Evolutionary conservation across 2,888 invertebrate species (phyloP), one percentile per base, ranked within the genome.

Genomic region (Ichneumoninae sp.): DNA sequence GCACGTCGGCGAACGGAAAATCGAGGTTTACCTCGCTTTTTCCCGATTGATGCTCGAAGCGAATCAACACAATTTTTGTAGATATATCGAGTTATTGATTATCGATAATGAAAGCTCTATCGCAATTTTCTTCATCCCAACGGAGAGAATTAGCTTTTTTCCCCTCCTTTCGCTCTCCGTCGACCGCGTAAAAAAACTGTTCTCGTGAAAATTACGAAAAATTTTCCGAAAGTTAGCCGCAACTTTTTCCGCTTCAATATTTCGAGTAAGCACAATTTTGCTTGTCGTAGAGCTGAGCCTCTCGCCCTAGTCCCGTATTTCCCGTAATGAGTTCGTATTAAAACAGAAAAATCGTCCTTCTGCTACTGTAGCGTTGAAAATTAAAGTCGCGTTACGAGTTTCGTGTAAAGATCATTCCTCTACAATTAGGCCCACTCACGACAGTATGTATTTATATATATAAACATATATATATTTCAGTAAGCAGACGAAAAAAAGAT

Each of bases 181-280:
- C 70, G 65, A 83, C 70, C 69, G 60, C 60, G 71, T 19, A 47
- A 40, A 54, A 6, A 19, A 7, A 40, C 44, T 47, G 40, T 40
- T 36, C 36, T 50, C 69, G 52, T n/a, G 68, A 57, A 54, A 66
- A 71, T 66, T 26, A 30, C 5, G 30, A 47, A 63, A n/a, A 22
- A 65, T 57, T 66, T 73, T 71, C 68, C 71, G 83, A 83, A 77
- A 57, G 22, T 76, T 83, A 60, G 73, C 68, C 26, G 40, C 75
- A 76, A 69, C 60, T 71, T 50, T 77, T 73, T 68, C 80, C 73
- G 73, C 83, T 81, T 84, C 68, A 74, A 81, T 84, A 75, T 81
- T 78, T 19, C 40, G 54, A 36, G 19, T 76, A 66, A 76, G 66
- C 76, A 76, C 26, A 30, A 26, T 30, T n/a, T 74, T 66, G 76